Evolutionary conservation across 1,140 invertebrate species (phyloP).

Genomic region (Plodia interpunctella): DNA sequence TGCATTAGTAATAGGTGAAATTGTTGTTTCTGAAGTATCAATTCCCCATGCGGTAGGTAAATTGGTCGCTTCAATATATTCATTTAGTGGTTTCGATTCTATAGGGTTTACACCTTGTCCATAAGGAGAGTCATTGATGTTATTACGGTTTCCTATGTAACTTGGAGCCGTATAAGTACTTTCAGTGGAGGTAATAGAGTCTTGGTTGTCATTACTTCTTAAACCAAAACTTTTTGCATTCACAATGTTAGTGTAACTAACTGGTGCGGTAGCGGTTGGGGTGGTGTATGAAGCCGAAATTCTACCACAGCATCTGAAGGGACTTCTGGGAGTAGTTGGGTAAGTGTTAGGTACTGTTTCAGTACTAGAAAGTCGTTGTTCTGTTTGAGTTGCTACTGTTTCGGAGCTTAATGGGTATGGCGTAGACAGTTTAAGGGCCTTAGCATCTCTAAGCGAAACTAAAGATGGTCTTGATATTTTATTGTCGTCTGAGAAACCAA

Average conservation of each 20-base stretch:
- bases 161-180: conserved; percentile 55
- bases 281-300: conserved; percentile 70
- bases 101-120: conserved; percentile 42
- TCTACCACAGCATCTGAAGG: conserved; percentile 66
- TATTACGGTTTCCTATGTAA: conserved; percentile 77
- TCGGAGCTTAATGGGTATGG: conserved; percentile 47
- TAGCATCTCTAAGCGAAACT: conserved; percentile 51
- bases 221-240: conserved; percentile 64
- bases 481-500: conserved; percentile 84
- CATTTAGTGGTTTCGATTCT: conserved; percentile 51
- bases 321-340: conserved; percentile 38
- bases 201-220: conserved; percentile 29
- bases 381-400: conserved; percentile 42
- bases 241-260: conserved; percentile 49
- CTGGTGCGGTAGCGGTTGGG: conserved; percentile 36
- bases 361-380: conserved; percentile 27
- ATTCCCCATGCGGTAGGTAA: conserved; percentile 61
- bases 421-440: conserved; percentile 61
- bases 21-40: conserved; percentile 42
- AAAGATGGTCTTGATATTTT: conserved; percentile 35
- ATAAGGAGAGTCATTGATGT: conserved; percentile 56
- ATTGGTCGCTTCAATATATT: conserved; percentile 59
- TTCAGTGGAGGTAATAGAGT: conserved; percentile 37
- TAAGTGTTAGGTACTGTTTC: conserved; percentile 30
- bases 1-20: conserved; percentile 37